A percentile compares a stretch with the other conserved stretches of the same genome.
Conservation (phyloP, 2,888 invertebrate species). For the Drosophila nigritarsus region DNA sequence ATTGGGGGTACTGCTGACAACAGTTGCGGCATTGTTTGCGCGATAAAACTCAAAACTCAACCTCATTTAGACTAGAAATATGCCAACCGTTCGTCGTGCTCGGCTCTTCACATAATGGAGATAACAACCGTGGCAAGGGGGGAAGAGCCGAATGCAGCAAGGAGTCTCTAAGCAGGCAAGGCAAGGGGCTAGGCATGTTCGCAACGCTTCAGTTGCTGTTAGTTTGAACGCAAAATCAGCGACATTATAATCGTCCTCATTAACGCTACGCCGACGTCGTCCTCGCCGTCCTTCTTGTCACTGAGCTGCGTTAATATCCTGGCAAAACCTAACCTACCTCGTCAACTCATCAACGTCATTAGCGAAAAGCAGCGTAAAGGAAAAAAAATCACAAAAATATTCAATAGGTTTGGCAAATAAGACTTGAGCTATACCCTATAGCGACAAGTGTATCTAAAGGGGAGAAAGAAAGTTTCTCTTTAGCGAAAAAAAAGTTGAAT, state of each 20-base stretch:
- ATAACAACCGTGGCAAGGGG: slow-evolving; percentile 29
- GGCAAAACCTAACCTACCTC: slow-evolving; percentile 79
- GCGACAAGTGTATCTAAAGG: neutral
- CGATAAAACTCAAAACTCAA: slow-evolving; percentile 75
- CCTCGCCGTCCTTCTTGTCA: slow-evolving; percentile 15
- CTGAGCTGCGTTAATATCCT: slow-evolving; percentile 76
- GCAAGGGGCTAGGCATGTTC: slow-evolving; percentile 9
- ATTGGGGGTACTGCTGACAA: slow-evolving; percentile 12
- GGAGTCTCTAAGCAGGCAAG: neutral
- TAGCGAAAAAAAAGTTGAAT: neutral
- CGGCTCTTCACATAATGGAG: slow-evolving; percentile 75
- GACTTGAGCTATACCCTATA: slow-evolving; percentile 43
- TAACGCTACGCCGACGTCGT: slow-evolving; percentile 56
- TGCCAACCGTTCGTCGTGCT: slow-evolving; percentile 66
- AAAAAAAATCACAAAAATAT: slow-evolving; percentile 10
- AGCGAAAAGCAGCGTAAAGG: slow-evolving; percentile 62
- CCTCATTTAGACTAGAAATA: slow-evolving; percentile 77
- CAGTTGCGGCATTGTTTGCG: slow-evolving; percentile 73
- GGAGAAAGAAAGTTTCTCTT: neutral
- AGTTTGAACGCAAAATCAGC: slow-evolving; percentile 81
- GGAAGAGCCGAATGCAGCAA: neutral
- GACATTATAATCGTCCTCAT: slow-evolving; percentile 81
- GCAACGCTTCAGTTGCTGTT: slow-evolving; percentile 69
- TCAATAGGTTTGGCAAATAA: slow-evolving; percentile 10
- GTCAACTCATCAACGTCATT: slow-evolving; percentile 81